A percentile compares a stretch with the other conserved stretches of the same genome.
Evolutionary conservation across 2,113 vertebrate genomes (phyloP).

Genomic region (Pangasianodon gigas): DNA sequence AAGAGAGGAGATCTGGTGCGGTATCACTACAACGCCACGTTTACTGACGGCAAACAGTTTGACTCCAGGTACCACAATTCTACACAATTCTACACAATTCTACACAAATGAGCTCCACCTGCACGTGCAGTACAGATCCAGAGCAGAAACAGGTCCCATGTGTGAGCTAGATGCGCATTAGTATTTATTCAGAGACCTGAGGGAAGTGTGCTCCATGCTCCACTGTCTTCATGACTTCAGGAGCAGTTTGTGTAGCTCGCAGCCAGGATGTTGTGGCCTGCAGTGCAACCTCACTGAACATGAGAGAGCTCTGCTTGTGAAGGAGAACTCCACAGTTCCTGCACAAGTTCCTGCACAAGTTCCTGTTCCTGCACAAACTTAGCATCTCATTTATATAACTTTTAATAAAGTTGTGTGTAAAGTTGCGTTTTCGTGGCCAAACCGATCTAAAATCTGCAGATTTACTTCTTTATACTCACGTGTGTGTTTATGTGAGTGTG

Average conservation of each 20-base stretch:
- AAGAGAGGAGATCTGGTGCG: conserved; percentile 88
- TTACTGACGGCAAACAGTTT: conserved; percentile 87
- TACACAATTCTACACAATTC: too few relatives aligned
- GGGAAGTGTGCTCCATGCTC: not conserved
- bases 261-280: not conserved
- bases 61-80: conserved; percentile 84
- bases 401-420: not conserved
- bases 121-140: not conserved
- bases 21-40: conserved; percentile 95
- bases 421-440: not conserved
- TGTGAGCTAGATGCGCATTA: too few relatives aligned
- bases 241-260: not conserved
- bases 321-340: not conserved
- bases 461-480: too few relatives aligned
- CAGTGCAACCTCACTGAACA: not conserved
- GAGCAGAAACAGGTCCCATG: too few relatives aligned
- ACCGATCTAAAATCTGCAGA: not conserved
- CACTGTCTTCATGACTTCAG: not conserved
- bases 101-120: not conserved
- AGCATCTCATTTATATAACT: not conserved
- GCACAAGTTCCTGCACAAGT: not conserved
- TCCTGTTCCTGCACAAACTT: not conserved
- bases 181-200: not conserved
- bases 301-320: not conserved
- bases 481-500: too few relatives aligned